Evolutionary conservation across 2,113 vertebrate species (phyloP).

Genomic region (Megalops atlanticus): DNA sequence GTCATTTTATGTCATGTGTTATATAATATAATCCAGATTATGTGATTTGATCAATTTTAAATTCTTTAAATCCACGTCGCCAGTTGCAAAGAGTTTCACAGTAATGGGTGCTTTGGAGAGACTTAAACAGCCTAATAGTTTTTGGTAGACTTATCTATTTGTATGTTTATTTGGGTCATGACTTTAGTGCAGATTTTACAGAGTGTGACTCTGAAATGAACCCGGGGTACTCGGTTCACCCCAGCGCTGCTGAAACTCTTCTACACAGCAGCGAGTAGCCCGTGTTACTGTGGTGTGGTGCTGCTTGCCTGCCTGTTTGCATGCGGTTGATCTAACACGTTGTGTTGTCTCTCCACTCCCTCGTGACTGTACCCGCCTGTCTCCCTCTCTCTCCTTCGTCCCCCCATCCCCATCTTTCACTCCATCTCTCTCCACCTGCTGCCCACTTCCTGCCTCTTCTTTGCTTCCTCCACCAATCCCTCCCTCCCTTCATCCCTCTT

Average conservation of each 20-base stretch:
- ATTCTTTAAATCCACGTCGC: neutral
- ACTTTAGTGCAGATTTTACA: neutral
- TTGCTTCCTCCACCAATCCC: slow-evolving; percentile 27
- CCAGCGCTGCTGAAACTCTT: too few species aligned
- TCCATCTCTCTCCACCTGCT: neutral
- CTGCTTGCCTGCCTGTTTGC: slow-evolving; percentile 52
- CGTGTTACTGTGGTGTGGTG: slow-evolving; percentile 24
- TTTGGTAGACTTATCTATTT: neutral
- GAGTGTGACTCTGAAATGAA: neutral
- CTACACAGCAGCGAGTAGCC: neutral
- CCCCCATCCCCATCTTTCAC: slow-evolving; percentile 26
- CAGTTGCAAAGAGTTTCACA: neutral
- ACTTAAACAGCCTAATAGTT: neutral
- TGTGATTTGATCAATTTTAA: neutral
- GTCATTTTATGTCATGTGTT: neutral
- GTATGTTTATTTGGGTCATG: neutral
- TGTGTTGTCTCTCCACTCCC: slow-evolving; percentile 69
- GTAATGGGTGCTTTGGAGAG: neutral
- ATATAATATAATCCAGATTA: neutral
- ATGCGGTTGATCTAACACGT: slow-evolving; percentile 72
- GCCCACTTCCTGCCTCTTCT: slow-evolving; percentile 7
- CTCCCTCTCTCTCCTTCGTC: slow-evolving; percentile 18
- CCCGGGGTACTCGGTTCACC: neutral
- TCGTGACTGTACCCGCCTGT: slow-evolving; percentile 43
- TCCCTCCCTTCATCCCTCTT: slow-evolving; percentile 10